Evolutionary conservation across 1,140 invertebrate species (phyloP).

Genomic region (Reticulitermes speratus): DNA sequence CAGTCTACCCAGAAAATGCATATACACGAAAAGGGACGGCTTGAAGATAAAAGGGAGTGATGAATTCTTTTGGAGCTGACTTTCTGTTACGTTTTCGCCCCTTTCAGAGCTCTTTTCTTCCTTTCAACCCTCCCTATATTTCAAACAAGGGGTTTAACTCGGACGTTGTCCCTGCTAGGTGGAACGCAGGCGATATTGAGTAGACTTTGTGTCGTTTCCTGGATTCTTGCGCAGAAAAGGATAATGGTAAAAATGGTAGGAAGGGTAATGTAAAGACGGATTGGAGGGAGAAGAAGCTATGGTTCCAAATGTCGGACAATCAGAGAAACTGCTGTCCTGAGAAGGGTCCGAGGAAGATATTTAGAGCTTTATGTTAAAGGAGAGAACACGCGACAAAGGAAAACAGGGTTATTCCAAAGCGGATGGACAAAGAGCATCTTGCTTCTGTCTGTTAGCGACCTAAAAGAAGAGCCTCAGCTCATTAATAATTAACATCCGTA

Average conservation of each 20-base stretch:
- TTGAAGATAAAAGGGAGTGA: not conserved
- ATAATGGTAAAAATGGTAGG: not conserved
- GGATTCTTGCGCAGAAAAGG: slow-evolving; percentile 7
- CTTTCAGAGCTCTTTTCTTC: not conserved
- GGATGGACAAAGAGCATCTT: not conserved
- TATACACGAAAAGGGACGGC: slow-evolving; percentile 1
- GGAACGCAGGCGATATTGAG: not conserved
- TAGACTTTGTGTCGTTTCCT: not conserved
- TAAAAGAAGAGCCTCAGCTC: too few species aligned
- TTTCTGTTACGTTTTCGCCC: not conserved
- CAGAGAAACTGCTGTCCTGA: not conserved
- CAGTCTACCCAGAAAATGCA: not conserved
- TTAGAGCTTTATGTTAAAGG: not conserved
- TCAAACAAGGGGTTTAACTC: not conserved
- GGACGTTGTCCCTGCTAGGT: not conserved
- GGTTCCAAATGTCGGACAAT: not conserved
- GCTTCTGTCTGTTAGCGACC: too few species aligned
- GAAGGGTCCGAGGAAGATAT: not conserved
- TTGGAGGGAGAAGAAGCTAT: not conserved
- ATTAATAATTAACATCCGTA: too few species aligned
- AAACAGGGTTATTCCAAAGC: not conserved
- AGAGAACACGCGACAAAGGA: not conserved
- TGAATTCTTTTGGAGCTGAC: not conserved
- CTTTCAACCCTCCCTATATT: not conserved
- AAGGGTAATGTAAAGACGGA: not conserved